Base-by-base conservation (phyloP, 2,113 vertebrate genomes). In the Pomatorhinus ruficollis region DNA sequence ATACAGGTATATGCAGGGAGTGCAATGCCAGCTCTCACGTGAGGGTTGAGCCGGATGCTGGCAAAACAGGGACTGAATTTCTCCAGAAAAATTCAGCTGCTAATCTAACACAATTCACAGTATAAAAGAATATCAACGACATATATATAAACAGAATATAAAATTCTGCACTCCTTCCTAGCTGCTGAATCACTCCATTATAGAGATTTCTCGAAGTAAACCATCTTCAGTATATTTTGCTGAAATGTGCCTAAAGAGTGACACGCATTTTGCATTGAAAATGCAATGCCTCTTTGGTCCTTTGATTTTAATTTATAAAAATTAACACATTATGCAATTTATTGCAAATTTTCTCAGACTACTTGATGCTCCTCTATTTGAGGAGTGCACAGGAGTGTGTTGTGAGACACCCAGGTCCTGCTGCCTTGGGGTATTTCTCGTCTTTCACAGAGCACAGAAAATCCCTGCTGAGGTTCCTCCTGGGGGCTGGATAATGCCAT, bases 401-500 rank as follows among this genome's bases (percentile, higher is more conserved):
- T 85, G 83, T 12, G 76, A 94, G 61, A 75, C 80, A 56, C 71
- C 75, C 79, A 11, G 70, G 70, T 74, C 70, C 82, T 42, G 80
- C 80, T 52, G 80, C 83, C 81, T 77, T 18, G 63, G 44, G 37
- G 12, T 22, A 12, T 52, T 91, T 59, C 65, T 89, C 40, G 4
- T 66, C 50, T 54, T 80, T 86, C 90, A 86, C 40, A n/a, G 79
- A 95, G 78, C 86, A 90, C 77, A 75, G 86, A 80, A 12, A 66
- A 45, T 50, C 53, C 86, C 87, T 81, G 95, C 63, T 0, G 40
- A 71, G 75, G 93, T 74, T 89, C 83, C 86, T 89, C 80, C 70
- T 28, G 12, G 92, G 91, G 80, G 95, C 81, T 90, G 87, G 96
- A 94, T 95, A 97, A 94, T 72, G 97, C 84, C 4, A 45, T 56